Base-by-base conservation (phyloP, 2,113 vertebrate species). In the Hydrolagus affinis region DNA sequence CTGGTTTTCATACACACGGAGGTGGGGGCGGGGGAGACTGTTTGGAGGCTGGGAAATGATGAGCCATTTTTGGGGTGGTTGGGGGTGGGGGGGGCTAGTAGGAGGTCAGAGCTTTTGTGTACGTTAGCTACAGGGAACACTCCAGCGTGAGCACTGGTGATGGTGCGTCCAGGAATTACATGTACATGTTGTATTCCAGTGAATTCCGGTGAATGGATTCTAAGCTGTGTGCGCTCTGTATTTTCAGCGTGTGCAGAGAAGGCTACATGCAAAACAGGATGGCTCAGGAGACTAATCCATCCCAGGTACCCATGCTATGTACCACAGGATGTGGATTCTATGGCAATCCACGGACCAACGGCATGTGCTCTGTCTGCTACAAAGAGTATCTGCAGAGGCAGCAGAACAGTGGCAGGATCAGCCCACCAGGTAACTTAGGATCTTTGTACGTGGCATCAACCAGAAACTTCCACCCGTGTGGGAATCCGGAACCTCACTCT, bases 201-300 rank as follows among this genome's bases (percentile, higher is more conserved):
- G 44, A 3, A 44, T 44, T 44, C 44, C 6, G 6, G 6, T 44
- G 44, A 44, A 44, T 44, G 44, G 1, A 44, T 44, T 62, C 64
- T 66, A 25, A 64, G 28, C 59, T 28, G 12, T 28, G 12, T 15
- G 0, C 69, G 14, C 4, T 56, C 21, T 85, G 30, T 25, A 14
- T 25, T 85, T 85, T 59, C 70, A 71, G 70, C 10, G 25, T 70
- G 70, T 70, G 70, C 70, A 17, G 15, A 30, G 68, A 14, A 21
- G 11, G 87, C 89, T 86, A 64, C 89, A 64, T 89, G 87, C 89
- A 87, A 88, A 88, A 85, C 78, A 94, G 91, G 91, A 96, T 96
- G 96, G 95, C 96, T 90, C 96, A 96, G 92, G 95, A 96, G 93
- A 95, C 96, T 11, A 96, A 96, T 92, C 95, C 96, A 88, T 96